phyloP scores from a whole-genome alignment of 2,113 vertebrate species.

The Notechis scutatus region DNA sequence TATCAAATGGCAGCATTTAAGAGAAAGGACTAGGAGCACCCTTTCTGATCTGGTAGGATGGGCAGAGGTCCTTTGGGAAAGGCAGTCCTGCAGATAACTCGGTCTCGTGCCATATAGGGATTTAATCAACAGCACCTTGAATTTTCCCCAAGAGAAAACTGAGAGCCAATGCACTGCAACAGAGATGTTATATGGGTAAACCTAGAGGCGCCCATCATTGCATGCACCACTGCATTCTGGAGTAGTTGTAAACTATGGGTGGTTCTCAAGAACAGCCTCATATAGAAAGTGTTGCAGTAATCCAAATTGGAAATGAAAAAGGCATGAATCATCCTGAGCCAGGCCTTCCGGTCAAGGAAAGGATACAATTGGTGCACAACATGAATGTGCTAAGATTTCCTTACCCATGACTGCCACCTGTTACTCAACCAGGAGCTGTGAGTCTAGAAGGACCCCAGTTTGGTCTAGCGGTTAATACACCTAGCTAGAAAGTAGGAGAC shows the following conservation, averaged over 20 bases:
- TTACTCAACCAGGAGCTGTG: not conserved
- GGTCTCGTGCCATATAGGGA: not conserved
- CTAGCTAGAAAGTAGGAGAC: not conserved
- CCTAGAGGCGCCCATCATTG: not conserved
- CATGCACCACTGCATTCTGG: not conserved
- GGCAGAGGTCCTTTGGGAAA: not conserved
- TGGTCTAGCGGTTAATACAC: not conserved
- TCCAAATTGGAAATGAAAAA: not conserved
- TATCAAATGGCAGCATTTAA: not conserved
- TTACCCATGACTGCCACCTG: not conserved
- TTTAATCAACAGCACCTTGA: not conserved
- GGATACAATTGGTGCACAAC: not conserved
- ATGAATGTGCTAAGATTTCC: not conserved
- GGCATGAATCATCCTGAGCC: not conserved
- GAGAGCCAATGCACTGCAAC: not conserved
- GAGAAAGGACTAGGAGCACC: not conserved
- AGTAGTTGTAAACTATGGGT: not conserved
- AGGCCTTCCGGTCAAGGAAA: not conserved
- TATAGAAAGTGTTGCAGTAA: not conserved
- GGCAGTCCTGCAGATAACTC: not conserved
- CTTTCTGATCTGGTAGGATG: not conserved
- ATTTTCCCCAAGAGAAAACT: not conserved
- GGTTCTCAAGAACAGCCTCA: not conserved
- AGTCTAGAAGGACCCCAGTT: not conserved
- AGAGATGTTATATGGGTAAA: not conserved